A percentile compares a stretch with the other conserved stretches of the same genome.
These are phyloP conservation scores for Dendrocincla fuliginosa DNA, from an alignment of 2,797 vertebrate genomes.

Conservation along the genomic window DNA sequence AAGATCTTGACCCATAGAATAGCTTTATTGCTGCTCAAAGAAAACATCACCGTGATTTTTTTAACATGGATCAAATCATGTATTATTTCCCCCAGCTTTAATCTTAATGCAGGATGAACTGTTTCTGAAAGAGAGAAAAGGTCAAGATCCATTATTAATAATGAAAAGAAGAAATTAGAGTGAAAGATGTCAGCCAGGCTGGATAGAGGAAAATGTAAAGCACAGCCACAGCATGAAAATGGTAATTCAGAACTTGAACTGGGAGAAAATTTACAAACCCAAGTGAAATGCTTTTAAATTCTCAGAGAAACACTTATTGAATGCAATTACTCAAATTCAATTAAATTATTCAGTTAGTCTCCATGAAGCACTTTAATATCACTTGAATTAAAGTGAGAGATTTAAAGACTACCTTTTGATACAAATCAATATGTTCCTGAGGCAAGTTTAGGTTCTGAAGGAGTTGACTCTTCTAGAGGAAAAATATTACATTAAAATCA, in stretches of 20 bases:
- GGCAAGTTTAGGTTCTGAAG: neutral
- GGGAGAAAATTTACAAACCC: neutral
- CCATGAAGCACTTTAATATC: conserved; percentile 16
- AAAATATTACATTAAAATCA: neutral
- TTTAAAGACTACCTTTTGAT: conserved; percentile 47
- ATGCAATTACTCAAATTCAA: conserved; percentile 7
- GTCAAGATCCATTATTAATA: neutral
- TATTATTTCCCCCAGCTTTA: neutral
- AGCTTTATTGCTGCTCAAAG: neutral
- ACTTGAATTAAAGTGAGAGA: conserved; percentile 20
- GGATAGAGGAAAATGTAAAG: neutral
- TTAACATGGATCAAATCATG: neutral
- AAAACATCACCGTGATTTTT: neutral
- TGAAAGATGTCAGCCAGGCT: neutral
- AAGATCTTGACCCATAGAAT: neutral
- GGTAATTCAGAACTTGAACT: neutral
- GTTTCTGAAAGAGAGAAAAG: neutral
- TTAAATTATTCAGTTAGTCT: conserved; percentile 20
- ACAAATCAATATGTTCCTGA: conserved; percentile 24
- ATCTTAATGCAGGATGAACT: neutral
- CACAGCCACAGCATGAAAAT: neutral
- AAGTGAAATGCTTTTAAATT: neutral
- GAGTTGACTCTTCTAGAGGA: neutral
- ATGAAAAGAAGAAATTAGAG: neutral
- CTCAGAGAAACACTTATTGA: neutral